Evolutionary conservation across 2,888 invertebrate species (phyloP), one percentile per base, ranked within the genome.

Genomic region (Lucinisca nassula): DNA sequence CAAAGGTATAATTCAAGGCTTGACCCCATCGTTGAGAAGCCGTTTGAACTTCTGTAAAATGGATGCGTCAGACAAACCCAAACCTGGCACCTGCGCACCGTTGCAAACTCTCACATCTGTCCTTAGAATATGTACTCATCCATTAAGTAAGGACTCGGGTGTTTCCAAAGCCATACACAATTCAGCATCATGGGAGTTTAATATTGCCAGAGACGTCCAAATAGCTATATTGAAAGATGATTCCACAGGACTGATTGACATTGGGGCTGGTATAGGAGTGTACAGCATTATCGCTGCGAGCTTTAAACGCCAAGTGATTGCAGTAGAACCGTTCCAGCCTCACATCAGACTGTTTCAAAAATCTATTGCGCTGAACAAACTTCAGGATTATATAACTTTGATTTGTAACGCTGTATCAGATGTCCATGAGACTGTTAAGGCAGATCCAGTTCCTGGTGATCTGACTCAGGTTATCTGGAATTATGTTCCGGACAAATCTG

Each of bases 261-360:
- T 92, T 8, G 91, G 91, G 0, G 79, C 91, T 3, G 84, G 87
- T 14, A 67, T 92, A 12, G 92, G 91, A 17, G 80, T 87, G 10
- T 92, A 84, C 79, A 79, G 82, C 14, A 67, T 92, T 24, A 84
- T 85, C 0, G 89, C 86, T 0, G 90, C 90, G 27, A 40, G 67
- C 27, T 4, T 87, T 12, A 78, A 79, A 0, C 79, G 90, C 14
- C 74, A 73, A 1, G 92, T 88, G 2, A 14, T 92, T 27, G 90
- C 91, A 0, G 88, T 92, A 24, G 92, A 92, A 38, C 89, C 91
- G 1, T 87, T 40, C 32, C 14, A 74, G 32, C 67, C 80, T 8
- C 82, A 90, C 72, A 70, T 92, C 8, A 30, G 49, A 24, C 61
- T 76, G 3, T 79, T 92, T 35, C 86, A 85, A 40, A 70, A 84